Evolutionary conservation across 2,113 vertebrate genomes (phyloP).

Genomic region (Spizaetus ornatus): DNA sequence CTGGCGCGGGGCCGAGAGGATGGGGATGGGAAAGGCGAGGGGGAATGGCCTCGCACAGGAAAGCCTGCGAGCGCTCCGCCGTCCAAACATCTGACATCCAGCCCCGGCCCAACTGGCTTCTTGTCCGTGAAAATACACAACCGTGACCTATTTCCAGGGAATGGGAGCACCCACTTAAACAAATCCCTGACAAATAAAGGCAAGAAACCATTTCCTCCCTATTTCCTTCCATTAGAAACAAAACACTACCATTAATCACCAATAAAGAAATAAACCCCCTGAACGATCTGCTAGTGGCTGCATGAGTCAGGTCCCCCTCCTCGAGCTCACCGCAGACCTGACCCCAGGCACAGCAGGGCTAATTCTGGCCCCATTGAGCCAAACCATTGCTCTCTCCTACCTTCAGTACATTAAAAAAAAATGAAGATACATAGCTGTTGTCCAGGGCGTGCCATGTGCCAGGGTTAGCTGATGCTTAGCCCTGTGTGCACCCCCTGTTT

Average conservation of each 20-base stretch:
- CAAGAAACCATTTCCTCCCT: conserved; percentile 49
- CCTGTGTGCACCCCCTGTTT: neutral
- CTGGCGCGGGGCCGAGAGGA: neutral
- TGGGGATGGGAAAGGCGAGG: neutral
- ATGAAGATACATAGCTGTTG: neutral
- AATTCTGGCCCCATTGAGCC: neutral
- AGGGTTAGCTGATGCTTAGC: neutral
- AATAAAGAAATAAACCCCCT: conserved; percentile 10
- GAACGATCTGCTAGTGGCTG: neutral
- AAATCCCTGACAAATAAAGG: conserved; percentile 39
- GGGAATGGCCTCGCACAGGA: neutral
- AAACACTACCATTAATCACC: conserved; percentile 44
- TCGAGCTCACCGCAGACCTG: neutral
- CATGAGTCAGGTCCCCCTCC: neutral
- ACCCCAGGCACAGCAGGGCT: neutral
- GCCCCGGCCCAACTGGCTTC: neutral
- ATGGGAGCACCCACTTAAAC: neutral
- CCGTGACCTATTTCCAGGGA: conserved; percentile 19
- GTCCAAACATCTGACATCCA: neutral
- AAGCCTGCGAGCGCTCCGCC: neutral
- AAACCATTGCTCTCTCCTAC: neutral
- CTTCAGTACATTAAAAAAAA: neutral
- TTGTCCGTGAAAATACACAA: neutral
- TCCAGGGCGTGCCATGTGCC: neutral
- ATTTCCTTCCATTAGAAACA: conserved; percentile 36